These are phyloP conservation scores for Andrena fulva DNA, from an alignment of 2,888 invertebrate genomes.

Conservation along the genomic window DNA sequence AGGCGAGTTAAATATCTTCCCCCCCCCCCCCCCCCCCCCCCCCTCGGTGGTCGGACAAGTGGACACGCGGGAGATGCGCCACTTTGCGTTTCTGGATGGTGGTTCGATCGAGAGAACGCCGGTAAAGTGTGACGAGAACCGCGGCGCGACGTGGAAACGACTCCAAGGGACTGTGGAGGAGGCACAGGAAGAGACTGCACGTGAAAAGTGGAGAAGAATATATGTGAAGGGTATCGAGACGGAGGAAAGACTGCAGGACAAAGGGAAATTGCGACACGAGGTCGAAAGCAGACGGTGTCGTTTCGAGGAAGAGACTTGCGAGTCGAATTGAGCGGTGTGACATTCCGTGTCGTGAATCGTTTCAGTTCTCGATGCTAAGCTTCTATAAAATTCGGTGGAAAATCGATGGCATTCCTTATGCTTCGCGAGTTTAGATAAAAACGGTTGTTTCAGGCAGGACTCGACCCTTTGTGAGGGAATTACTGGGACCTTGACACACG, in stretches of 20 bases:
- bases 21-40: no score
- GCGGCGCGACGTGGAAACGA: background rate
- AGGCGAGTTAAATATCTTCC: no score
- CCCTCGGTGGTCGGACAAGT: background rate
- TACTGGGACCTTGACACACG: background rate
- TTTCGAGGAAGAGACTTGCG: background rate
- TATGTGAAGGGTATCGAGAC: conserved; percentile 1
- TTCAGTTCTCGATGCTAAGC: background rate
- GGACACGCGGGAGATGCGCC: conserved; percentile 12
- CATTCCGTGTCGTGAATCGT: background rate
- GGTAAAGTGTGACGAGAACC: background rate
- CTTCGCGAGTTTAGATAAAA: background rate
- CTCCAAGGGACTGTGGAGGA: background rate
- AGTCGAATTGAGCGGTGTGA: background rate
- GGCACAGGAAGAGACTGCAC: background rate
- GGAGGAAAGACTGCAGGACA: background rate
- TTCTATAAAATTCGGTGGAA: background rate
- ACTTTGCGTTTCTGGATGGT: conserved; percentile 7
- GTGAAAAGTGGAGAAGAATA: conserved; percentile 1
- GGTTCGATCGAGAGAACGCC: background rate
- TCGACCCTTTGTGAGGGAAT: background rate
- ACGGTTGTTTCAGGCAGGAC: background rate
- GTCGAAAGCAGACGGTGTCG: conserved; percentile 14
- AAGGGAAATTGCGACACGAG: conserved; percentile 2
- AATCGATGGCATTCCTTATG: background rate